phyloP scores from a whole-genome alignment of 2,888 invertebrate genomes.

The Drosophila picticornis region DNA sequence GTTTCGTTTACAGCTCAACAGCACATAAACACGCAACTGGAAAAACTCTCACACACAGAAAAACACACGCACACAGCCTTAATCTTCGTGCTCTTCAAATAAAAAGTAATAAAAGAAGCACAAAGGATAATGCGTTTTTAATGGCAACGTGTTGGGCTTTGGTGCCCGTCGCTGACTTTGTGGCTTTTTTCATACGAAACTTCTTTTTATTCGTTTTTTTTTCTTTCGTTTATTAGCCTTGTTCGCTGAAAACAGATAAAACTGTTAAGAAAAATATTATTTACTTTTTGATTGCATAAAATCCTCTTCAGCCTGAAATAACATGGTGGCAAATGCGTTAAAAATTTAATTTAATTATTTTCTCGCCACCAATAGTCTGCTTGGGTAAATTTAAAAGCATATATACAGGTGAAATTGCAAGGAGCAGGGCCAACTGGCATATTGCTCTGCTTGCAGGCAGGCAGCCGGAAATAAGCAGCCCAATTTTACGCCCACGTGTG shows the following conservation, averaged over 20 bases:
- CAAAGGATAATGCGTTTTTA: slow-evolving; percentile 80
- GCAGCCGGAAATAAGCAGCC: not conserved
- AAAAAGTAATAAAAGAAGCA: slow-evolving; percentile 78
- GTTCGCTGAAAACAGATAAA: slow-evolving; percentile 63
- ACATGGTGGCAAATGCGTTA: slow-evolving; percentile 33
- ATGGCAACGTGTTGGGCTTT: slow-evolving; percentile 77
- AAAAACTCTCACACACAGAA: slow-evolving; percentile 17
- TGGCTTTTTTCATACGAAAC: slow-evolving; percentile 51
- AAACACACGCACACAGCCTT: slow-evolving; percentile 24
- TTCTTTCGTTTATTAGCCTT: slow-evolving; percentile 45
- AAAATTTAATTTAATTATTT: slow-evolving; percentile 67
- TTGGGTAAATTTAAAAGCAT: slow-evolving; percentile 41
- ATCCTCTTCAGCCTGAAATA: slow-evolving; percentile 21
- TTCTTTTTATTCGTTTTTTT: slow-evolving; percentile 32
- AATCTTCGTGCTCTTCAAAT: slow-evolving; percentile 69
- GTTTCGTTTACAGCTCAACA: slow-evolving; percentile 64
- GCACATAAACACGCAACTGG: slow-evolving; percentile 72
- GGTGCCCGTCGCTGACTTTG: slow-evolving; percentile 54
- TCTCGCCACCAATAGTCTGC: slow-evolving; percentile 27
- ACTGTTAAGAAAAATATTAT: slow-evolving; percentile 59
- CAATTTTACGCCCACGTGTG: slow-evolving; percentile 48
- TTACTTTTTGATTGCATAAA: slow-evolving; percentile 62
- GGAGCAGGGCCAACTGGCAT: slow-evolving; percentile 17
- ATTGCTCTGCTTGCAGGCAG: slow-evolving; percentile 14
- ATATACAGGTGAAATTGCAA: slow-evolving; percentile 40